Percentiles rank a stretch among this genome's conserved stretches.
Evolutionary conservation across 1,140 invertebrate species (phyloP).

Genomic region (Penaeus chinensis): DNA sequence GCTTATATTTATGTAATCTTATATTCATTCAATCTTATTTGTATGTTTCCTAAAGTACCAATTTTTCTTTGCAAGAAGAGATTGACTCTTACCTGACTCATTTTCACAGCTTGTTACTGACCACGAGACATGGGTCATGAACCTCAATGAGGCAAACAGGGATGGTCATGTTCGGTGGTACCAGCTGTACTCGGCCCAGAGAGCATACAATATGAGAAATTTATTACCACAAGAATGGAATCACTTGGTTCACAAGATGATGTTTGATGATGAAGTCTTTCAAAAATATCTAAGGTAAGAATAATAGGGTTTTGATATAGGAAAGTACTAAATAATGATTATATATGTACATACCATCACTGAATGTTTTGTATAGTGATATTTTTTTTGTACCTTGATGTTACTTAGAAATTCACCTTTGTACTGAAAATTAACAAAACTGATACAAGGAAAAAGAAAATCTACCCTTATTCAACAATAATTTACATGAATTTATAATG

Average conservation of each 20-base stretch:
- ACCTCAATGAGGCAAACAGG: constrained; percentile 89
- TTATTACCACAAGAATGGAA: constrained; percentile 88
- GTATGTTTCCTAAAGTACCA: no score
- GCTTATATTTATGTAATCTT: background rate
- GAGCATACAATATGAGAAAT: constrained; percentile 84
- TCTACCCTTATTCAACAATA: background rate
- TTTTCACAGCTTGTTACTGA: constrained; percentile 83
- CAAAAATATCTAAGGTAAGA: constrained; percentile 89
- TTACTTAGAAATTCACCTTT: no score
- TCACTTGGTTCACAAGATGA: constrained; percentile 83
- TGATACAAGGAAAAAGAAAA: background rate
- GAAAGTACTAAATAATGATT: background rate
- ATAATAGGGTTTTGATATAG: background rate
- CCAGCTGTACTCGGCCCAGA: constrained; percentile 84
- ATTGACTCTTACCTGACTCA: background rate
- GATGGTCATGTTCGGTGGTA: constrained; percentile 87
- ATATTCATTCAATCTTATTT: background rate
- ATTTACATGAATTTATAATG: no score
- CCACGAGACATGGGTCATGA: constrained; percentile 95
- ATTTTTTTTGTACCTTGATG: background rate
- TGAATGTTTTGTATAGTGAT: background rate
- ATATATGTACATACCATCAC: background rate
- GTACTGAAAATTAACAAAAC: background rate
- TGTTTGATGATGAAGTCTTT: constrained; percentile 85
- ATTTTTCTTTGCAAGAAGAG: background rate